Evolutionary conservation across 2,888 invertebrate genomes (phyloP), one percentile per base, ranked within the genome.

Genomic region (Cantharis nigra): DNA sequence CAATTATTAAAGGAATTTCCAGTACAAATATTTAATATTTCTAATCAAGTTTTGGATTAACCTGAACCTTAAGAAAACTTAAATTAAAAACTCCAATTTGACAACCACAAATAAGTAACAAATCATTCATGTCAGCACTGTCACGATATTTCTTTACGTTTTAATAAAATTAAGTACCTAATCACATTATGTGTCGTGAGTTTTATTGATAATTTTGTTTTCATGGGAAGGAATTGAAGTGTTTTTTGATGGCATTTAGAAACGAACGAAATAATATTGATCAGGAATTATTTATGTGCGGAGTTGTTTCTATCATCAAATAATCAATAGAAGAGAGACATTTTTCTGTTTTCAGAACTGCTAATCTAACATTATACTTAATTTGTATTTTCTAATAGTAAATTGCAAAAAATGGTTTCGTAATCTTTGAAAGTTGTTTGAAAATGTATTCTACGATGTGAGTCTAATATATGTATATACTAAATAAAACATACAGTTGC

Each of bases 221-320:
- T 75, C 70, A 69, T 72, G 71, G 72, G 49, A 70, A 65, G 62
- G 73, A 78, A 78, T 75, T 78, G 70, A 75, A 78, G 78, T 78
- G 75, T 76, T 72, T 78, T 78, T 78, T 79, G 81, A 80, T 81
- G 81, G 80, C 82, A 79, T 49, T 63, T 72, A 73, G 74, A 72
- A 71, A 62, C 75, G 75, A 78, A 78, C 75, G 73, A 76, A 77
- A 76, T 78, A 74, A 78, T 78, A 78, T 78, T 76, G 78, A 78
- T 78, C 71, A 76, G 62, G 78, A 80, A 79, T 81, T 81, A 81
- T 81, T 81, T 80, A 81, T 81, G 77, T 74, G 76, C 70, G 33
- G 77, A 77, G 74, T 74, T 76, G 74, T 74, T 65, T 63, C 62
- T 77, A 76, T 79, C 71, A 70, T 75, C 69, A 67, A 65, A 28